Percentiles rank a stretch among this genome's conserved stretches.
These are phyloP conservation scores for Sarcophaga peregrina DNA, from an alignment of 1,140 invertebrate genomes.

Conservation along the genomic window DNA sequence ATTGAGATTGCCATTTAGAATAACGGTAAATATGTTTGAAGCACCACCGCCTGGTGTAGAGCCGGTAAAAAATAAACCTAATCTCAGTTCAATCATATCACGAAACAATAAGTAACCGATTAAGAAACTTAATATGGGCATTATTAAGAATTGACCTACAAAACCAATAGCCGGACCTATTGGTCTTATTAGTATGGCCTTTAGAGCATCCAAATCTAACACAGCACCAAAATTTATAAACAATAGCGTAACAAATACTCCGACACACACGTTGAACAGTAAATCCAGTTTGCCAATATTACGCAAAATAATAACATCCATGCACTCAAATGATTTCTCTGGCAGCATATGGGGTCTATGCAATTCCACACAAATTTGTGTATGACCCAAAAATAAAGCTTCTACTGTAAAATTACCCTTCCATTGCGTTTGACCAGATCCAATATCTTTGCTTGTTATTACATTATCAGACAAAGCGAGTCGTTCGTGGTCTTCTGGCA, in stretches of 20 bases:
- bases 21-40: conserved; percentile 94
- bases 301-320: conserved; percentile 73
- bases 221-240: conserved; percentile 94
- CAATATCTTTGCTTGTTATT: neutral
- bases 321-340: conserved; percentile 53
- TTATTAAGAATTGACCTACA: conserved; percentile 84
- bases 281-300: conserved; percentile 74
- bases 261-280: conserved; percentile 81
- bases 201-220: conserved; percentile 79
- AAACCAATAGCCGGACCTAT: conserved; percentile 85
- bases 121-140: conserved; percentile 87
- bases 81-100: conserved; percentile 75
- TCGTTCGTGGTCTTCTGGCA: conserved; percentile 19
- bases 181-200: conserved; percentile 77
- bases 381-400: conserved; percentile 46
- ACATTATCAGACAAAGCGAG: conserved; percentile 14
- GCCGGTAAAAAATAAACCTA: conserved; percentile 93
- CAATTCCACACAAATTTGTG: conserved; percentile 47
- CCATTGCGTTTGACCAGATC: neutral
- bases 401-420: conserved; percentile 43
- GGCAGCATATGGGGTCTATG: neutral
- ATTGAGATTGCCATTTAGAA: conserved; percentile 88
- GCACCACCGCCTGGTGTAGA: conserved; percentile 92
- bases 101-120: conserved; percentile 81
- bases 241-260: conserved; percentile 80